Conservation (phyloP, 2,888 invertebrate species). For the Scaptomyza polygonia region DNA sequence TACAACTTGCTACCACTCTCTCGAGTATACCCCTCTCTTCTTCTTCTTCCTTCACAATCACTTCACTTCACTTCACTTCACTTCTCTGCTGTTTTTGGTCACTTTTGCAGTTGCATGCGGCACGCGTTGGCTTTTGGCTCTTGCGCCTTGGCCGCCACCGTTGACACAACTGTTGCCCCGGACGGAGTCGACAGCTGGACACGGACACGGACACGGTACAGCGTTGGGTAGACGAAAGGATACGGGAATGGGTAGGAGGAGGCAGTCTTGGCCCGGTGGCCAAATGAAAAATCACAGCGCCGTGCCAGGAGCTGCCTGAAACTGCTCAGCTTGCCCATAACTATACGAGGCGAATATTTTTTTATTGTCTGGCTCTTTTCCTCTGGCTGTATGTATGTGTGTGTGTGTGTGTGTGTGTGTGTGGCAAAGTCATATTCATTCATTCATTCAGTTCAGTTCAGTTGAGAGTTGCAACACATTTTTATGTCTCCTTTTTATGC, state of each 20-base stretch:
- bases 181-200: conserved; percentile 28
- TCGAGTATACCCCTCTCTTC: not conserved
- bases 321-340: conserved; percentile 55
- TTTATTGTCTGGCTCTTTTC: conserved; percentile 63
- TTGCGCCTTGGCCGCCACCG: conserved; percentile 34
- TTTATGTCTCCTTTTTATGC: conserved; percentile 70
- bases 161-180: conserved; percentile 71
- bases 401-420: conserved; percentile 11
- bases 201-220: conserved; percentile 16
- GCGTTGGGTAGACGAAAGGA: not conserved
- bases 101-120: conserved; percentile 68
- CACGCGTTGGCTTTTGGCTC: conserved; percentile 59
- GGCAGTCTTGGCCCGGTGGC: conserved; percentile 34
- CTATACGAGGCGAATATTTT: conserved; percentile 60
- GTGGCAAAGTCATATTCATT: conserved; percentile 67
- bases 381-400: conserved; percentile 18
- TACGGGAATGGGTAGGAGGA: conserved; percentile 12
- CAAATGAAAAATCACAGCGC: conserved; percentile 77
- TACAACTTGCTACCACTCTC: conserved; percentile 11
- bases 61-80: not conserved
- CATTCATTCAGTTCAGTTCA: conserved; percentile 63
- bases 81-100: conserved; percentile 21
- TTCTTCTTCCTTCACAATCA: not conserved
- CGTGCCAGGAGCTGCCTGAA: conserved; percentile 67
- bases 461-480: conserved; percentile 73